Base-by-base conservation (phyloP, 1,140 invertebrate species). In the Penaeus indicus region DNA sequence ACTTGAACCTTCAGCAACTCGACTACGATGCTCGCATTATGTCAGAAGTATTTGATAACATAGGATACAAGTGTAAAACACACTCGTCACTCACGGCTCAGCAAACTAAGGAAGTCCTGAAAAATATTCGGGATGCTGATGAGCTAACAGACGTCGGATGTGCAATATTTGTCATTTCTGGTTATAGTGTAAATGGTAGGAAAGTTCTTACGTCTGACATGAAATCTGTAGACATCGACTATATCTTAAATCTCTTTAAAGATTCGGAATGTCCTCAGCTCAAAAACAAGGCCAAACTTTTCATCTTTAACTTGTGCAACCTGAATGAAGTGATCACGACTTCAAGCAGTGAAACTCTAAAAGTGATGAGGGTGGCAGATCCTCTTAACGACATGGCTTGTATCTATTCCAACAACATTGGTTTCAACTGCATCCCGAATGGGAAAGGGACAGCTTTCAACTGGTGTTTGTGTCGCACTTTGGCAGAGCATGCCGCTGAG, bases 201-300 rank as follows among this genome's bases (percentile, higher is more conserved):
- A 54, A 75, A 16, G 82, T 88, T 32, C 80, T 88, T 4, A 88
- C 86, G 3, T 82, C 27, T 77, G 86, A 88, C 69, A 82, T 69
- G 69, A 77, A 84, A 25, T 27, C 62, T 18, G n/a, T 88, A 16
- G 61, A 25, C 27, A 75, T n/a, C 21, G 54, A 88, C 8, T 88
- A 69, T 54, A 54, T 88, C 3, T 75, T 64, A 22, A 69, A 63
- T 25, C 18, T 63, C 16, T 88, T 88, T n/a, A 82, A 83, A 54
- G 80, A 88, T n/a, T 88, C 80, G 11, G 63, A 75, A 25, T 88
- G 86, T 38, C 86, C 86, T 13, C 27, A 42, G 21, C 67, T 88
- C 1, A 88, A 88, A 62, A 47, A 82, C 54, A 88, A 88, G 47
- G 81, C 86, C 64, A 88, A 83, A 38, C 25, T 88, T 25, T 83